Percentiles rank a stretch among this genome's conserved stretches.
Evolutionary conservation across 2,113 vertebrate species (phyloP).

Genomic region (Raja brachyura): DNA sequence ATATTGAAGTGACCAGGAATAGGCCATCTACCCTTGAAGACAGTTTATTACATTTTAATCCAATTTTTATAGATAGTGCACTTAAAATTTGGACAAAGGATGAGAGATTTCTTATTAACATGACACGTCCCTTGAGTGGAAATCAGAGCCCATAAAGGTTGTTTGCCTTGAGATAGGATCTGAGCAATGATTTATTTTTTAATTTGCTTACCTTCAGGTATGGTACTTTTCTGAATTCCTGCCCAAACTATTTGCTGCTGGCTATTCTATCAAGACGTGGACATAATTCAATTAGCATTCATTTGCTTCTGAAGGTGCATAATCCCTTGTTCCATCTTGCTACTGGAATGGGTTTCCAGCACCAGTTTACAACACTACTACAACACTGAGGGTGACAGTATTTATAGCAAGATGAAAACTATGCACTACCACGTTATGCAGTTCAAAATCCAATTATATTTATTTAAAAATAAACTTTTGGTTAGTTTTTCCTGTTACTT

Average conservation of each 20-base stretch:
- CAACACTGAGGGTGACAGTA: neutral
- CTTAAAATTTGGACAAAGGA: neutral
- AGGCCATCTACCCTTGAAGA: too few species aligned
- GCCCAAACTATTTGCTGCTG: neutral
- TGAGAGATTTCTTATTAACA: neutral
- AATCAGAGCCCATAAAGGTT: neutral
- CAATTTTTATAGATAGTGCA: neutral
- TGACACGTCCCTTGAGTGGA: neutral
- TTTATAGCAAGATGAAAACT: neutral
- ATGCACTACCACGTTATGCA: neutral
- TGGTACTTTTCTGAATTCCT: neutral
- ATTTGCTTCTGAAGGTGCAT: conserved; percentile 17
- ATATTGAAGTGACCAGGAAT: neutral
- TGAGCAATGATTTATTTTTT: neutral
- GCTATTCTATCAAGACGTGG: neutral
- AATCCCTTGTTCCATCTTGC: neutral
- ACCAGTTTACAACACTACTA: neutral
- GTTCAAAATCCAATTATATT: conserved; percentile 20
- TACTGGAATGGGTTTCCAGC: neutral
- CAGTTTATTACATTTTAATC: neutral
- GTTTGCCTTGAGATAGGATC: neutral
- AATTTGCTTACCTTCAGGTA: neutral
- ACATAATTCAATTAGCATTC: conserved; percentile 23
- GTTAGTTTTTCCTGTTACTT: neutral
- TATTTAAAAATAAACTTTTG: conserved; percentile 13